Percentiles rank a stretch among this genome's conserved stretches.
Evolutionary conservation across 2,888 invertebrate species (phyloP).

Genomic region (Iphiclides podalirius): DNA sequence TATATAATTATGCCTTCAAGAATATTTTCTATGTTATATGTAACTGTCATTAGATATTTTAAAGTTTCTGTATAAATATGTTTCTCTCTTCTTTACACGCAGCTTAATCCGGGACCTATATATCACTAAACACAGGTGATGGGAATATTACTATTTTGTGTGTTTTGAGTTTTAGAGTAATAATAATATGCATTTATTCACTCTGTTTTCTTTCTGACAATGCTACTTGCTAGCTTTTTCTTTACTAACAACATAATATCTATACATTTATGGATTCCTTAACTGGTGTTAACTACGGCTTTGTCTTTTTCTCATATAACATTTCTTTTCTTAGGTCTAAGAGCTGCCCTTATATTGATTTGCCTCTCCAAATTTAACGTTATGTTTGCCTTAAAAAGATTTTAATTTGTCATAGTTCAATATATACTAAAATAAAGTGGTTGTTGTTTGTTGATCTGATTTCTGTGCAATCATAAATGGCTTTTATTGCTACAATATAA

Average conservation of each 20-base stretch:
- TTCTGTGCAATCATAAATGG: too few species aligned
- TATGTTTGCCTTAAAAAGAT: too few species aligned
- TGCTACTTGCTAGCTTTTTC: not conserved
- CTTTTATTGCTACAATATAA: too few species aligned
- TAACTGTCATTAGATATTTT: conserved; percentile 32
- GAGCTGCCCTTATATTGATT: too few species aligned
- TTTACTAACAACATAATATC: not conserved
- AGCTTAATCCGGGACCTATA: conserved; percentile 80
- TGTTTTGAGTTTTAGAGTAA: conserved; percentile 45
- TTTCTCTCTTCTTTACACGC: conserved; percentile 79
- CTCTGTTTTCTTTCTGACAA: not conserved
- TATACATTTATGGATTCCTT: too few species aligned
- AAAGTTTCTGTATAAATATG: conserved; percentile 58
- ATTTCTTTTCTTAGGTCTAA: too few species aligned
- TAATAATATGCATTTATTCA: conserved; percentile 16
- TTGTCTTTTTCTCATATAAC: too few species aligned
- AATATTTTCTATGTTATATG: conserved; percentile 36
- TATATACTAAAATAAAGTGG: too few species aligned
- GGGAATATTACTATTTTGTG: conserved; percentile 65
- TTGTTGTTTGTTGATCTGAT: too few species aligned
- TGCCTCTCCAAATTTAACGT: too few species aligned
- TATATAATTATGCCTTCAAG: conserved; percentile 15
- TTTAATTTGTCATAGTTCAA: too few species aligned
- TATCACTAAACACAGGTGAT: conserved; percentile 80
- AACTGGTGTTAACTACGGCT: too few species aligned